Conservation (phyloP, 2,888 invertebrate genomes). For the Nomada goodeniana region DNA sequence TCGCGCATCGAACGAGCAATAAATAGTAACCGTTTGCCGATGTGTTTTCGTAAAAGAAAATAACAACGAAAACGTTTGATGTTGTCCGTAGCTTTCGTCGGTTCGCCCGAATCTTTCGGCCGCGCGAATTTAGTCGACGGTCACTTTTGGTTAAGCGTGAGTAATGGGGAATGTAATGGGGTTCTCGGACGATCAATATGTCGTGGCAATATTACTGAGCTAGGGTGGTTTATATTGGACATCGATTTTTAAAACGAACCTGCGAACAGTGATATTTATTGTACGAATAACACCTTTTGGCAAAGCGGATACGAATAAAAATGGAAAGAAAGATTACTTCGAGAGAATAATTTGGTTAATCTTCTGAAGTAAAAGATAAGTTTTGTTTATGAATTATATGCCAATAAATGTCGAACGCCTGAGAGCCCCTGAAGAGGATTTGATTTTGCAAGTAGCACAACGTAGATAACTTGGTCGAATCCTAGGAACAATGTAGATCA, state of each 20-base stretch:
- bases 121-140: neutral
- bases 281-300: too few species aligned
- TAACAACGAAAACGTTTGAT: neutral
- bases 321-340: too few species aligned
- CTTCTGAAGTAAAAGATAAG: too few species aligned
- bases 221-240: too few species aligned
- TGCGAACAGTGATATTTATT: too few species aligned
- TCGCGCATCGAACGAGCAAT: conserved; percentile 59
- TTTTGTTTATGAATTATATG: too few species aligned
- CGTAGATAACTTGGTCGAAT: conserved; percentile 9
- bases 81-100: conserved; percentile 5
- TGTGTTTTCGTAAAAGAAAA: conserved; percentile 12
- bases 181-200: too few species aligned
- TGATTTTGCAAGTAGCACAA: neutral
- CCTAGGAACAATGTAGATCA: conserved; percentile 6
- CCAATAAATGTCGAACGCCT: too few species aligned
- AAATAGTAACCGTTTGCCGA: conserved; percentile 11
- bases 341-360: too few species aligned
- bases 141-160: neutral
- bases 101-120: neutral
- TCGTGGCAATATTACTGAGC: too few species aligned
- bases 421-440: neutral
- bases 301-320: too few species aligned
- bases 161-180: neutral
- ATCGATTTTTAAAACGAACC: too few species aligned